phyloP scores from a whole-genome alignment of 1,140 invertebrate genomes.

The Carcinoscorpius rotundicauda region DNA sequence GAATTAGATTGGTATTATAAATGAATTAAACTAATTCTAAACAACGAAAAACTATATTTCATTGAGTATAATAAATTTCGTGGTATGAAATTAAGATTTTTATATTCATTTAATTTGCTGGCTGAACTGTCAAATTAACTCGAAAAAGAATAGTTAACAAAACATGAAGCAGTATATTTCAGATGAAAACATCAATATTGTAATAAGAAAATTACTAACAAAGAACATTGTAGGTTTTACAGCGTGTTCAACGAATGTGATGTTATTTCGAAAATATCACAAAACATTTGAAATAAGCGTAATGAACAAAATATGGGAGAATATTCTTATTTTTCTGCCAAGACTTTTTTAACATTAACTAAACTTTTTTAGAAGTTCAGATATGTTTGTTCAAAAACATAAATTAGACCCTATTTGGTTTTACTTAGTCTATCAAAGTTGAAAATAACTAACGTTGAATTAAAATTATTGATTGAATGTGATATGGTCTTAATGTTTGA shows the following conservation, averaged over 20 bases:
- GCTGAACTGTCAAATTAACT: too few species aligned
- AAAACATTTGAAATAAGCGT: constrained; percentile 24
- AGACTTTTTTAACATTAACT: constrained; percentile 21
- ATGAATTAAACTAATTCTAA: constrained; percentile 29
- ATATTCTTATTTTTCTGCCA: constrained; percentile 18
- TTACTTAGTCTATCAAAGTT: background rate
- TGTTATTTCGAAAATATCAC: background rate
- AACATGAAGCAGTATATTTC: background rate
- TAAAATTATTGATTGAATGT: constrained; percentile 6
- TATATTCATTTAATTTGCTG: too few species aligned
- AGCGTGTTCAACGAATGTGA: background rate
- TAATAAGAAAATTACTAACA: background rate
- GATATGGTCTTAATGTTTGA: constrained; percentile 8
- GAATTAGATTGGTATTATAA: constrained; percentile 24
- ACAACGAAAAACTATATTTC: constrained; percentile 26
- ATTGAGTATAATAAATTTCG: background rate
- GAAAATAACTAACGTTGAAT: constrained; percentile 5
- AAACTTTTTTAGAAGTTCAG: constrained; percentile 27
- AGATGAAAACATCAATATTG: constrained; percentile 4
- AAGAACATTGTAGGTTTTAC: too few species aligned
- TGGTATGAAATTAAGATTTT: background rate
- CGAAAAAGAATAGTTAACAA: background rate
- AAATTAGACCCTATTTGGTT: constrained; percentile 5
- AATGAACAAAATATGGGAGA: constrained; percentile 10
- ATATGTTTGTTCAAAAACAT: constrained; percentile 15